phyloP scores from a whole-genome alignment of 2,113 vertebrate species.

The Chamaea fasciata region DNA sequence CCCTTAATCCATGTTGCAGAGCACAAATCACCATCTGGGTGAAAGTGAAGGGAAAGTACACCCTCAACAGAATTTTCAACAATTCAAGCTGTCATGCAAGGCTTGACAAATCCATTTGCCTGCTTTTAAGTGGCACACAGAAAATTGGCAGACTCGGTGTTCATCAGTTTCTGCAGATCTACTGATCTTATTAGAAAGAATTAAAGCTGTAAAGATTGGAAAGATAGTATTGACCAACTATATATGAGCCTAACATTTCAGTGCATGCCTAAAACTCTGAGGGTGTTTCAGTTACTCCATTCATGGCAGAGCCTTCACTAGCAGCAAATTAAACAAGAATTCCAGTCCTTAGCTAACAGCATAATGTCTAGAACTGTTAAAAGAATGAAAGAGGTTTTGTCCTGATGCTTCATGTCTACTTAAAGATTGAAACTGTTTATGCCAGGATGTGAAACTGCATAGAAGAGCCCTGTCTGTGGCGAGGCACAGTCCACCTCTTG shows the following conservation, averaged over 20 bases:
- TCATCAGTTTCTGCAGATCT: neutral
- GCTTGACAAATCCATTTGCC: neutral
- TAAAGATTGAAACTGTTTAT: neutral
- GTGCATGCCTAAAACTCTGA: neutral
- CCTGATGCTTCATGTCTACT: accelerated
- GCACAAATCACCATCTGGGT: neutral
- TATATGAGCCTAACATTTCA: neutral
- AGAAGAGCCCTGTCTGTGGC: neutral
- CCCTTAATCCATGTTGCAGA: neutral
- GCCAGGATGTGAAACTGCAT: neutral
- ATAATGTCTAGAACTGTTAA: neutral
- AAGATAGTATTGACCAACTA: neutral
- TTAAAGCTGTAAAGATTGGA: neutral
- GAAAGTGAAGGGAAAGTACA: neutral
- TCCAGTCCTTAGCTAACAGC: neutral
- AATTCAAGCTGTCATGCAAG: neutral
- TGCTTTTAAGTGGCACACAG: neutral
- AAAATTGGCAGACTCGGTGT: neutral
- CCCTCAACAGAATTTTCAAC: neutral
- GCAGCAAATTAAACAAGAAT: neutral
- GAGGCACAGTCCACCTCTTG: neutral
- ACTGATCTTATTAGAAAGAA: neutral
- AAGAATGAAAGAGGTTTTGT: neutral
- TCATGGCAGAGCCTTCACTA: neutral
- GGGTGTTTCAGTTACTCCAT: neutral